phyloP scores from a whole-genome alignment of 1,140 invertebrate species.

The Tetramorium simillimum region DNA sequence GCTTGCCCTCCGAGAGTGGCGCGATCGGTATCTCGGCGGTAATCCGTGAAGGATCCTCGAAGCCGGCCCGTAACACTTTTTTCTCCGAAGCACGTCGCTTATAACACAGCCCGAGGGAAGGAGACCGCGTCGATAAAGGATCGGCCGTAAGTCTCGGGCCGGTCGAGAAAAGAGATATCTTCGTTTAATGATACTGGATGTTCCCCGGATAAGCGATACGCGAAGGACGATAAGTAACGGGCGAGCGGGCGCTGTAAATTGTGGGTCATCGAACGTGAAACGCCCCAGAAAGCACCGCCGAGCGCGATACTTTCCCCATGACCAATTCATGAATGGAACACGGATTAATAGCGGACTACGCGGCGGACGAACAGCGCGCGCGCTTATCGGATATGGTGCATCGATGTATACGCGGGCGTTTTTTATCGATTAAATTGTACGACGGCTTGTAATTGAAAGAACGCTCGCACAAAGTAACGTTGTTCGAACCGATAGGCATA shows the following conservation, averaged over 20 bases:
- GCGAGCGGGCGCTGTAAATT: slow-evolving; percentile 46
- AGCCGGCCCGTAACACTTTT: slow-evolving; percentile 47
- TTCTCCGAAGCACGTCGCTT: slow-evolving; percentile 18
- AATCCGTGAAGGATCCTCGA: slow-evolving; percentile 55
- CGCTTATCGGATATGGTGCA: neutral
- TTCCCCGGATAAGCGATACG: slow-evolving; percentile 56
- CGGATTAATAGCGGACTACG: slow-evolving; percentile 9
- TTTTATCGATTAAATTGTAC: slow-evolving; percentile 17
- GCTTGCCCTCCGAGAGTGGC: slow-evolving; percentile 34
- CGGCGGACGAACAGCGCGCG: slow-evolving; percentile 13
- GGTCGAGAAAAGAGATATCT: slow-evolving; percentile 52
- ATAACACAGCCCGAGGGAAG: slow-evolving; percentile 16
- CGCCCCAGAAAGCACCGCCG: slow-evolving; percentile 45
- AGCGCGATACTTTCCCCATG: slow-evolving; percentile 57
- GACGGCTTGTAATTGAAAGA: slow-evolving; percentile 20
- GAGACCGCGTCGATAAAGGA: slow-evolving; percentile 29
- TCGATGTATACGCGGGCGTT: neutral
- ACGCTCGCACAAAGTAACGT: slow-evolving; percentile 13
- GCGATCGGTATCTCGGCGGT: slow-evolving; percentile 64
- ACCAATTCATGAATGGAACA: slow-evolving; percentile 59
- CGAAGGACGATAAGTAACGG: slow-evolving; percentile 55
- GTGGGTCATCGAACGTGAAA: slow-evolving; percentile 61
- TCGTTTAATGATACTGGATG: slow-evolving; percentile 58
- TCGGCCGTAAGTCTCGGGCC: slow-evolving; percentile 24
- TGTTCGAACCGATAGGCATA: neutral